Evolutionary conservation across 2,797 vertebrate species (phyloP), one percentile per base, ranked within the genome.

Genomic region (Liasis olivaceus): DNA sequence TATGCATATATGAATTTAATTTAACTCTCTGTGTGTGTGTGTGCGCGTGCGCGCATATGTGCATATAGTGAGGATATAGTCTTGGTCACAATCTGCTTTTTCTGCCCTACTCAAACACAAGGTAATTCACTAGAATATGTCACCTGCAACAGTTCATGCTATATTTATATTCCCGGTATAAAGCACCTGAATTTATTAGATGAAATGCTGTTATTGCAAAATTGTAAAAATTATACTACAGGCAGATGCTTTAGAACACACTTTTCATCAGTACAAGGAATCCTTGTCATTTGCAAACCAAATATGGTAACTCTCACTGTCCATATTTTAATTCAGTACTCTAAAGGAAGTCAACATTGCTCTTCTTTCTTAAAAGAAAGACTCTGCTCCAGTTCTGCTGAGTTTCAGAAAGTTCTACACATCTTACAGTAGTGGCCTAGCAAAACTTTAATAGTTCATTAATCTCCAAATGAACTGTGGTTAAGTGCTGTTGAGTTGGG

Each of bases 191-290:
- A 88, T 94, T 94, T 95, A 95, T 36, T 91, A 28, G n/a, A 90
- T 77, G 7, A 89, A 72, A 77, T 56, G 93, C 0, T 94, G 26
- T 64, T 94, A 93, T 95, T 91, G 58, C 9, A 64, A 91, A 64
- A 90, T 91, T 93, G 91, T 91, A 89, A 77, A 77, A 94, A 96
- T 93, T 91, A 92, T 4, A 69, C 11, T 85, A 93, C 94, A 92
- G 84, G 5, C 12, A 87, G 92, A 89, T 58, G 58, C 2, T 69
- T 93, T 93, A 91, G 85, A 91, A 95, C 93, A 94, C 56, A 5
- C 9, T 85, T 89, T 14, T 93, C 60, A 66, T 81, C 47, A 90
- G 59, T 63, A 66, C 94, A 58, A 77, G 42, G 90, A 51, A 15
- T 91, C 91, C 47, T 56, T 92, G 94, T 91, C 64, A 85, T 22